Base-by-base conservation (phyloP, 2,113 vertebrate genomes). In the Caranx melampygus region DNA sequence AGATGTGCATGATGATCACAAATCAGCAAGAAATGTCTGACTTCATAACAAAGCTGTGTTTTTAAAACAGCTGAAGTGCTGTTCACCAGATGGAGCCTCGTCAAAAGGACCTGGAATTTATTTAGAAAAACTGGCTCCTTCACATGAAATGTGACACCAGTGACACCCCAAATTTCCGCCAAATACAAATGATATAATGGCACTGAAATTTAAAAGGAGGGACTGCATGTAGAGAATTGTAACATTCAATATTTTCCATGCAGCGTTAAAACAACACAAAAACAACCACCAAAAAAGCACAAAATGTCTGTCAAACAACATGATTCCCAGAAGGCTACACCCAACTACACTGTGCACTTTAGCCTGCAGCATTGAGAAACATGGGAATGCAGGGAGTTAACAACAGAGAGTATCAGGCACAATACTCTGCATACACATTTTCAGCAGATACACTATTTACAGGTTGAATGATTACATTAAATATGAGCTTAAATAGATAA, bases 381-480 rank as follows among this genome's bases (percentile, higher is more conserved):
- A 64, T 16, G 74, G 89, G 87, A 91, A 93, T 92, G 87, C 86
- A 87, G 79, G 62, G 44, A 81, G 78, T 82, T 59, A 73, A 37
- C 52, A 59, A 68, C 33, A 54, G 72, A 68, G 58, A 77, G 63
- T 63, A 74, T 79, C 44, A 69, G 49, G 64, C 40, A 45, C 16
- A 13, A 62, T 58, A 71, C 35, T 66, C 47, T 76, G 63, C 59
- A 62, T 72, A 88, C 71, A 88, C 68, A 86, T 78, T 78, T 72
- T 62, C 21, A 83, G 72, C 82, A 88, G 73, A 84, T 82, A 78
- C 47, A 88, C 20, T 90, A 91, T 93, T 88, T 90, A 93, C 88
- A 92, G 44, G 26, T 74, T 40, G 54, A 65, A 70, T 60, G 65
- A 62, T 65, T 61, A 67, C 45, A 70, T 88, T 88, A 89, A 88